A percentile compares a stretch with the other conserved stretches of the same genome.
These are phyloP conservation scores for Pyrocoelia pectoralis DNA, from an alignment of 2,888 invertebrate species.

Conservation along the genomic window DNA sequence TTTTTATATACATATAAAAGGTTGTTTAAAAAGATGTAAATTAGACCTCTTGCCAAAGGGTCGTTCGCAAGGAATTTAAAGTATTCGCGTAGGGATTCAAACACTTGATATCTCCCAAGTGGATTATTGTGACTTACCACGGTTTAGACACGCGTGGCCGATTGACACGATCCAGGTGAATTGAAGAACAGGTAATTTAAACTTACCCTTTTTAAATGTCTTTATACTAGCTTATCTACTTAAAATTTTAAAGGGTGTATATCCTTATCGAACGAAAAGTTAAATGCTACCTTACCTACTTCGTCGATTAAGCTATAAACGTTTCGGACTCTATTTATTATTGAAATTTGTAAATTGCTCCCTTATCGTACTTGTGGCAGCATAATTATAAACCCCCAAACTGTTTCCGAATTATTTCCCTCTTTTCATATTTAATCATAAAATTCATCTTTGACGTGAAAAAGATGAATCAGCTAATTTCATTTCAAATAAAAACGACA, in stretches of 20 bases:
- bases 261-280: background rate
- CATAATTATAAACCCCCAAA: too few relatives aligned
- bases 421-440: too few relatives aligned
- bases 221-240: conserved; percentile 16
- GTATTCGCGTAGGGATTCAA: conserved; percentile 43
- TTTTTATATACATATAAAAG: conserved; percentile 15
- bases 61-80: conserved; percentile 43
- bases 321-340: too few relatives aligned
- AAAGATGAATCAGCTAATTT: too few relatives aligned
- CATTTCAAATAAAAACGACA: too few relatives aligned
- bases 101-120: conserved; percentile 44
- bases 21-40: conserved; percentile 45
- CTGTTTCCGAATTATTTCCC: too few relatives aligned
- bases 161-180: conserved; percentile 36
- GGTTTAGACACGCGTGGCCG: conserved; percentile 41
- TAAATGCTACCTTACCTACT: too few relatives aligned
- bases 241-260: conserved; percentile 10
- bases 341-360: too few relatives aligned
- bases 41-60: conserved; percentile 41
- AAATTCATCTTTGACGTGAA: too few relatives aligned
- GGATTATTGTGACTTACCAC: conserved; percentile 46
- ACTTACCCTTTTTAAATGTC: conserved; percentile 39
- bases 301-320: too few relatives aligned
- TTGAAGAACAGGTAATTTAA: conserved; percentile 41
- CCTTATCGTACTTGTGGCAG: too few relatives aligned